These are phyloP conservation scores for Megaptera novaeangliae DNA, from an alignment of 2,113 vertebrate genomes.

Conservation along the genomic window DNA sequence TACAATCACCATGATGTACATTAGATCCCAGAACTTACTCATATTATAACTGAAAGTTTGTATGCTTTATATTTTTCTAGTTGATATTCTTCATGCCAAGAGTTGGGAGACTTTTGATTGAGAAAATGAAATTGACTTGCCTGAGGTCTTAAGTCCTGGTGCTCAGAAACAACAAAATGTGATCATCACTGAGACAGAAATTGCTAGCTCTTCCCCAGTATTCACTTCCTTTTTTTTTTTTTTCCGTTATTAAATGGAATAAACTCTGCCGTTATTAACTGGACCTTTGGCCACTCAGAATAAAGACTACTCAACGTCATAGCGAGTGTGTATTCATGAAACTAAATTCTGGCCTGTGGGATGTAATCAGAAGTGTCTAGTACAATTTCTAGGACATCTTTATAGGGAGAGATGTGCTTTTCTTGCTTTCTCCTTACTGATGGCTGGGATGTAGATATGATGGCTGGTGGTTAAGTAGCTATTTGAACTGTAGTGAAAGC, in stretches of 20 bases:
- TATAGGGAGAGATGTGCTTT: not conserved
- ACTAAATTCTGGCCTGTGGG: not conserved
- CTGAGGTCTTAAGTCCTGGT: not conserved
- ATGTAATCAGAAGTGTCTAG: not conserved
- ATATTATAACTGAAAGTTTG: not conserved
- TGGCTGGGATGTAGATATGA: not conserved
- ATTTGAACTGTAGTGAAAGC: not conserved
- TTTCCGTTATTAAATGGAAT: not conserved
- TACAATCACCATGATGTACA: not conserved
- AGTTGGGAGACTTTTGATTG: slow-evolving; percentile 22
- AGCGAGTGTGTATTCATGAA: not conserved
- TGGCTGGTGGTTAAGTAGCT: not conserved
- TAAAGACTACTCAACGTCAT: not conserved
- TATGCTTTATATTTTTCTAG: not conserved
- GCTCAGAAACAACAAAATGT: not conserved
- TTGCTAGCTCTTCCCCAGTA: not conserved
- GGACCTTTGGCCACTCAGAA: not conserved
- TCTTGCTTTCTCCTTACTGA: not conserved
- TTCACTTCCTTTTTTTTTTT: not conserved
- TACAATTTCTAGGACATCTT: not conserved
- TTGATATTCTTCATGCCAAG: not conserved
- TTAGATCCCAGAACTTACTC: not conserved
- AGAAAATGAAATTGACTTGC: slow-evolving; percentile 34
- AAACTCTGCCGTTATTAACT: not conserved
- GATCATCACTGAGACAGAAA: not conserved